Evolutionary conservation across 1,140 invertebrate species (phyloP), one percentile per base, ranked within the genome.

Genomic region (Colletes gigas): DNA sequence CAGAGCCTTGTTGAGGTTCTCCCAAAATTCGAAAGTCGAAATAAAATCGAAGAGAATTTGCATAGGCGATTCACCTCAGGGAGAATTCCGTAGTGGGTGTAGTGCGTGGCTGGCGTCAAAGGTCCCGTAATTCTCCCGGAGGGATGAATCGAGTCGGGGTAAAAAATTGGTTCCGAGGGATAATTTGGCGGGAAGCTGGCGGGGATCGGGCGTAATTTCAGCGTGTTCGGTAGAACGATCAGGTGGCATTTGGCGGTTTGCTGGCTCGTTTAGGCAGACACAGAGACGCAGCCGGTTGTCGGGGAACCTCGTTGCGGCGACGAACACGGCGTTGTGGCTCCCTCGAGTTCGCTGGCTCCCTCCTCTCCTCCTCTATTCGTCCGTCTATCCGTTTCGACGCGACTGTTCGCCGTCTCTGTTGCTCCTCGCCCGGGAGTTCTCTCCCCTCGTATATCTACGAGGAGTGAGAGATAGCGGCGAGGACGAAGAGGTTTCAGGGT

Each of bases 241-340:
- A 83, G 83, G 81, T 82, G 86, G 73, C 78, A 83, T 88, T 88
- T 85, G 86, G 87, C 78, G 87, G 87, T 88, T 88, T 88, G 87
- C 67, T 88, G 74, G 86, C 69, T 80, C 81, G 86, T 87, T 84
- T 83, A 79, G 78, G 78, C 78, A 69, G 85, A 76, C 80, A 68
- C 68, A 76, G 72, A 83, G 78, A 80, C 72, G 77, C 77, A 68
- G 83, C 63, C 81, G 86, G 83, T 86, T 83, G 86, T 88, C 78
- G 87, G 75, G 50, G 78, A 84, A 72, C 74, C 86, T 84, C 87
- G 82, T 88, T 88, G 86, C 84, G 87, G 87, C 87, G 87, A 84
- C 84, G 87, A 88, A 88, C 86, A 88, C 82, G 87, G 79, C 87
- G 84, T 88, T 88, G 87, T 81, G 87, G 87, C 87, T 86, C 82